These are phyloP conservation scores for Phyllostomus discolor DNA, from an alignment of 2,113 vertebrate species.

Conservation along the genomic window DNA sequence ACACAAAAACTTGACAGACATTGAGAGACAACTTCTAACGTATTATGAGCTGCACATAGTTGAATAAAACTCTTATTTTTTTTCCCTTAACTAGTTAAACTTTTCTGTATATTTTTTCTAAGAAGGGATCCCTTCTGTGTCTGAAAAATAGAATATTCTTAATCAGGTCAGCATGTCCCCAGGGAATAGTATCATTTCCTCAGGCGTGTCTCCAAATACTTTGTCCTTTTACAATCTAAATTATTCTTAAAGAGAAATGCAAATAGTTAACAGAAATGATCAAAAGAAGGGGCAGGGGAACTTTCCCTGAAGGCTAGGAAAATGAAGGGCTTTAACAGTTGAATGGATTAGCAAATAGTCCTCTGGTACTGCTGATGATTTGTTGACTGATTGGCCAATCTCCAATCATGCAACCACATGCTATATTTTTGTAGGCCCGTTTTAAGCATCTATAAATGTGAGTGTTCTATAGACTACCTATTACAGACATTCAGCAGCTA, in stretches of 20 bases:
- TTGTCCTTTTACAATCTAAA: background rate
- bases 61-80: background rate
- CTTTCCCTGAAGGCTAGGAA: background rate
- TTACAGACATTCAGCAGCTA: background rate
- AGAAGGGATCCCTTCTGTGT: background rate
- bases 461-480: background rate
- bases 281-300: background rate
- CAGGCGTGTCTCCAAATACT: background rate
- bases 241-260: conserved; percentile 10
- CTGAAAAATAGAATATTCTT: background rate
- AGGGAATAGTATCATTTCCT: background rate
- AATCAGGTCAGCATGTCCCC: background rate
- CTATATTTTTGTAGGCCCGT: background rate
- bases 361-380: background rate
- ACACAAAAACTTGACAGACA: background rate
- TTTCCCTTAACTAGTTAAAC: background rate
- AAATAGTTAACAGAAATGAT: background rate
- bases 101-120: background rate
- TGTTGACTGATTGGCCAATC: background rate
- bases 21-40: conserved; percentile 22
- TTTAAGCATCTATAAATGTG: background rate
- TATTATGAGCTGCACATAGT: background rate
- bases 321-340: background rate
- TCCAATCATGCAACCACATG: background rate
- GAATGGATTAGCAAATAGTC: background rate